A percentile compares a stretch with the other conserved stretches of the same genome.
Conservation (phyloP, 2,113 vertebrate species). For the Narcine bancroftii region DNA sequence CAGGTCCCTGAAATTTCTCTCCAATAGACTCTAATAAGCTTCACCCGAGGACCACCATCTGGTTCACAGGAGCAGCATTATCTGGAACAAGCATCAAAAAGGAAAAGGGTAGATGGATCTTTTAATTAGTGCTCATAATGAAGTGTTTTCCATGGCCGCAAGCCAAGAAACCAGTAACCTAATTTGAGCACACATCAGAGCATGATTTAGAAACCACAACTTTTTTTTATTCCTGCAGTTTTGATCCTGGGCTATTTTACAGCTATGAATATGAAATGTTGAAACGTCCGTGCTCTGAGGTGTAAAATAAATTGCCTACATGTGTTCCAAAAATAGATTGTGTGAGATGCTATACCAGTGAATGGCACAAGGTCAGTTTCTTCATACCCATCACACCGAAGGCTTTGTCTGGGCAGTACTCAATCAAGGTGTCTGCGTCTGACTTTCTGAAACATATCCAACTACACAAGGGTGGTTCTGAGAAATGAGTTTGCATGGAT, state of each 20-base stretch:
- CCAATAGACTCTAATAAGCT: conserved; percentile 15
- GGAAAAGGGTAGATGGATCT: conserved; percentile 26
- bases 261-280: background rate
- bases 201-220: background rate
- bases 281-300: background rate
- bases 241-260: background rate
- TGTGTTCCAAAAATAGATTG: background rate
- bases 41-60: conserved; percentile 23
- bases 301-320: background rate
- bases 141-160: conserved; percentile 12
- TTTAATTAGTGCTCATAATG: conserved; percentile 35
- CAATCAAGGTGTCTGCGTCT: background rate
- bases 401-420: background rate
- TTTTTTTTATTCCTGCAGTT: background rate
- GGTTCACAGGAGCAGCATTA: conserved; percentile 19
- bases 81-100: background rate
- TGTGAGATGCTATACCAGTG: background rate
- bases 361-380: background rate
- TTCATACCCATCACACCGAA: background rate
- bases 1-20: background rate
- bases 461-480: background rate
- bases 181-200: background rate
- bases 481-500: background rate
- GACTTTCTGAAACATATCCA: background rate
- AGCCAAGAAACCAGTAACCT: conserved; percentile 7